Evolutionary conservation across 2,113 vertebrate species (phyloP).

Genomic region (Nycticorax nycticorax): DNA sequence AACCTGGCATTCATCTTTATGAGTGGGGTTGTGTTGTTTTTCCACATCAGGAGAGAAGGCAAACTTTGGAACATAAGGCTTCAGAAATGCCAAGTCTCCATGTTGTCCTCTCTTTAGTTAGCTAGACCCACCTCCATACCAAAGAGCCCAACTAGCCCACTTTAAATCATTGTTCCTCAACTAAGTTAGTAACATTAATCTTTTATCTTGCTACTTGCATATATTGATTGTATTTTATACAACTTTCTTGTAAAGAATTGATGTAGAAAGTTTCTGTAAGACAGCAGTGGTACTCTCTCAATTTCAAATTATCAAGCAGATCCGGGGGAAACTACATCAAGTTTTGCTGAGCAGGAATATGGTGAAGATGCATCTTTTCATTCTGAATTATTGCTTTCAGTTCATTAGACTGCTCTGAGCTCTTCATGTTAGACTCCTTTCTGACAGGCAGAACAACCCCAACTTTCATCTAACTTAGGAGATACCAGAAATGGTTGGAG

Average conservation of each 20-base stretch:
- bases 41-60: neutral
- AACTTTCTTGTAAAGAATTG: neutral
- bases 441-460: neutral
- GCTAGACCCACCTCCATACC: neutral
- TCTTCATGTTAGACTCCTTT: neutral
- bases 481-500: neutral
- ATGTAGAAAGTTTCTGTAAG: neutral
- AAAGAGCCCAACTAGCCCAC: neutral
- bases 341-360: neutral
- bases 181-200: neutral
- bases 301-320: slow-evolving; percentile 17
- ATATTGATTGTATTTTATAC: neutral
- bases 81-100: neutral
- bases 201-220: neutral
- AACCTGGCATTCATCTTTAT: neutral
- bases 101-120: neutral
- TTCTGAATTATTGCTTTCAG: neutral
- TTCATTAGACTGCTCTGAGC: neutral
- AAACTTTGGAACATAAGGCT: neutral
- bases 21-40: neutral
- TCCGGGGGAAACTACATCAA: neutral
- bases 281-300: neutral
- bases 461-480: neutral
- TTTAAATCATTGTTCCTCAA: neutral
- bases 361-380: neutral